Evolutionary conservation across 2,797 vertebrate genomes (phyloP), one percentile per base, ranked within the genome.

Genomic region (Gobio occitaniae): DNA sequence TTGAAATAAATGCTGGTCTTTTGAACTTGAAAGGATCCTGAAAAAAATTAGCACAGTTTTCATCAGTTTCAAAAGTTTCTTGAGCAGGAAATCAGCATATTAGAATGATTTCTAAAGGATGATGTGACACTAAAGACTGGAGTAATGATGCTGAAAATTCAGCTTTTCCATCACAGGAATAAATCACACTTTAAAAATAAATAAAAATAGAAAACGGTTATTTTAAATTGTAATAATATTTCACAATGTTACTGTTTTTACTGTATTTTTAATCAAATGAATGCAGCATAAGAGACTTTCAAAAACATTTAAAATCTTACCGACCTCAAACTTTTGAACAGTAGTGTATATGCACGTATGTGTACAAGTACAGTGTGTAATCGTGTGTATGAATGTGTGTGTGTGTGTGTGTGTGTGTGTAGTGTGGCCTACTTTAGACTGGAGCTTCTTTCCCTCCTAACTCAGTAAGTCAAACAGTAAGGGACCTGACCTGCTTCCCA

Each of bases 381-480:
- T 87, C 50, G 41, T 89, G 86, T 87, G 7, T 84, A 36, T 65
- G 41, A 21, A 21, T 74, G 59, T 72, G 79, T 76, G 71, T 81
- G 71, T 54, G 44, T 25, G 25, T 25, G 25, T 25, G 79, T 76
- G 71, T 81, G 71, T n/a, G 41, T 56, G 63, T 71, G 84, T 87
- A 72, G 84, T 44, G 69, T 94, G 94, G 89, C 95, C 95, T 92
- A 94, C 86, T 94, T 95, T 93, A 91, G 87, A 85, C 89, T 91
- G 88, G 81, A 92, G 84, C 70, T 80, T 38, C 84, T 86, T 70
- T 52, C 59, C 69, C 56, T 86, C 52, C 52, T 84, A 54, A 85
- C 80, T 83, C 83, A 84, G 83, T 82, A 87, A 87, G 76, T 52
- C 80, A 88, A 81, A 78, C 86, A 89, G 83, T 87, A 44, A 82